phyloP scores from a whole-genome alignment of 1,140 invertebrate species.

The Melipona quadrifasciata region DNA sequence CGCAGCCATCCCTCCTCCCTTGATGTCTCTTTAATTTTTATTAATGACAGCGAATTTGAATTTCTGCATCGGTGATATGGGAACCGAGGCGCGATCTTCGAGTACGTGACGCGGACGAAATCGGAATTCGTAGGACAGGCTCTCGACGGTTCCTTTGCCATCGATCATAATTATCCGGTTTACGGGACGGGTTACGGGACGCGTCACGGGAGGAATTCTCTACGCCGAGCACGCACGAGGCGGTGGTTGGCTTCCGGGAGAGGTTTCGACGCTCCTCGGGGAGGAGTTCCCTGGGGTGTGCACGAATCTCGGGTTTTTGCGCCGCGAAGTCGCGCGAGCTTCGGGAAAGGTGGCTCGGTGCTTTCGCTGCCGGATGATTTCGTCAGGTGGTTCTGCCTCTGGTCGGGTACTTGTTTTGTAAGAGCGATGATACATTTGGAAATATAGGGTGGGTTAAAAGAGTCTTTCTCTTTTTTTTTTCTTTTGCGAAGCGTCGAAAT shows the following conservation, averaged over 20 bases:
- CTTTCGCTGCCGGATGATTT: not conserved
- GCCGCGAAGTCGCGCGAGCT: not conserved
- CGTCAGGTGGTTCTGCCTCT: not conserved
- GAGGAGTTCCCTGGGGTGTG: not conserved
- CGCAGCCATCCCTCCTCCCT: slow-evolving; percentile 25
- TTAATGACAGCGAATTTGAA: slow-evolving; percentile 82
- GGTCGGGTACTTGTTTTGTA: too few relatives aligned
- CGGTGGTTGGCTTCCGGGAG: not conserved
- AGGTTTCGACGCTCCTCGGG: not conserved
- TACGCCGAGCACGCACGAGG: not conserved
- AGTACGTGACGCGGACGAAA: slow-evolving; percentile 29
- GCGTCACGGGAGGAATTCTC: slow-evolving; percentile 47
- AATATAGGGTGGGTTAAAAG: too few relatives aligned
- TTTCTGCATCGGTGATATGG: slow-evolving; percentile 82
- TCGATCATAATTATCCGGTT: slow-evolving; percentile 78
- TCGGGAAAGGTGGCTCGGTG: not conserved
- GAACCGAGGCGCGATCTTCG: slow-evolving; percentile 65
- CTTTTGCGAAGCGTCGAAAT: too few relatives aligned
- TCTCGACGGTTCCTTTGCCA: slow-evolving; percentile 44
- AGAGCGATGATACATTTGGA: too few relatives aligned
- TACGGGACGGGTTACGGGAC: slow-evolving; percentile 51
- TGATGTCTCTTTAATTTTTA: slow-evolving; percentile 83
- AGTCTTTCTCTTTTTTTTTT: too few relatives aligned
- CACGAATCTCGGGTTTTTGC: not conserved
- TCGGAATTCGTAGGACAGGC: slow-evolving; percentile 12